Conservation (phyloP, 2,113 vertebrate species). For the Prinia subflava region DNA sequence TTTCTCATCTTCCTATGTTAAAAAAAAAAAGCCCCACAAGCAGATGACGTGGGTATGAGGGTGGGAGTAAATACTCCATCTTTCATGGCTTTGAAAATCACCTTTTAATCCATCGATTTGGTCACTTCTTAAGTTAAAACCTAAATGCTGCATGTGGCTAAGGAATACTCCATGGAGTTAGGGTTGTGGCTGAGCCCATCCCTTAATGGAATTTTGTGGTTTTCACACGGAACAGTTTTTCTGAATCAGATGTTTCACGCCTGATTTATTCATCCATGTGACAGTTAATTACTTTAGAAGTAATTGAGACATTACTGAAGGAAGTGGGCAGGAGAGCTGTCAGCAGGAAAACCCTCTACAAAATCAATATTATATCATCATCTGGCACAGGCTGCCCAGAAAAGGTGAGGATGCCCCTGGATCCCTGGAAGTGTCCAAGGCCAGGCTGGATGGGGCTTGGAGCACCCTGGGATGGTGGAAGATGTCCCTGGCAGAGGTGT, state of each 20-base stretch:
- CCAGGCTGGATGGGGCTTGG: neutral
- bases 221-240: neutral
- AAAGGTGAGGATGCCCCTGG: neutral
- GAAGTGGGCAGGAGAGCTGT: neutral
- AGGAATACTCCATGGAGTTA: neutral
- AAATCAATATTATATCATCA: neutral
- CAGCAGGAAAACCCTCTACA: neutral
- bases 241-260: neutral
- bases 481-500: neutral
- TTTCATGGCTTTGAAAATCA: neutral
- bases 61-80: accelerated
- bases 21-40: neutral
- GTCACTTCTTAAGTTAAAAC: neutral
- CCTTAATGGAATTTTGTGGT: neutral
- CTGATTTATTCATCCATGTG: neutral
- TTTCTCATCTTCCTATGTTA: neutral
- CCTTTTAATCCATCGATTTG: neutral
- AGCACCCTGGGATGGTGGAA: neutral
- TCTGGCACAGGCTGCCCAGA: neutral
- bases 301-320: neutral
- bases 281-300: conserved; percentile 29
- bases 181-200: neutral
- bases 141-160: neutral
- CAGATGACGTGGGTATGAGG: neutral
- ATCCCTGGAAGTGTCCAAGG: neutral